phyloP scores from a whole-genome alignment of 2,797 vertebrate genomes.

The Eulemur mongoz region DNA sequence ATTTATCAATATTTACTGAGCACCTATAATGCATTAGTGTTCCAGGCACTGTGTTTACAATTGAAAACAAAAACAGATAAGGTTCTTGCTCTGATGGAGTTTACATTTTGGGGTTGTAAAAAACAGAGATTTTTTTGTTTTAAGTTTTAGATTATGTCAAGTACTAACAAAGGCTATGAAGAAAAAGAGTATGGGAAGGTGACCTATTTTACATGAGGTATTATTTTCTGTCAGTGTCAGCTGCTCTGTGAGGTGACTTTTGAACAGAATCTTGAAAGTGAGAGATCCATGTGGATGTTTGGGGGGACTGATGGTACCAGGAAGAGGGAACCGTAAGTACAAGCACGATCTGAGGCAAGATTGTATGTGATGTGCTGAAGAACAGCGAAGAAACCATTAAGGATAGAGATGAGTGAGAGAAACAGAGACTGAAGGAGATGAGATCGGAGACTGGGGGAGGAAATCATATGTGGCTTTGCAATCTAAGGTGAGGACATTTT shows the following conservation, averaged over 20 bases:
- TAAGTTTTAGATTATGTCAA: background rate
- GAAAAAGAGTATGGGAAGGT: background rate
- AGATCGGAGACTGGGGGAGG: background rate
- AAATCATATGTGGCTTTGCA: background rate
- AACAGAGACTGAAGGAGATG: too few species aligned
- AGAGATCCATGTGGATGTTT: background rate
- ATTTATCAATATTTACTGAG: background rate
- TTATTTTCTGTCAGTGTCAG: background rate
- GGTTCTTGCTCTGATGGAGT: background rate
- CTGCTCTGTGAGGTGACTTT: background rate
- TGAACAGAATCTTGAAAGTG: background rate
- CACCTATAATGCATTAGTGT: background rate
- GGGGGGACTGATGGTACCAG: background rate
- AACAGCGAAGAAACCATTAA: background rate
- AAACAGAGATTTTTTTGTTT: background rate
- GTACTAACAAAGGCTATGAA: background rate
- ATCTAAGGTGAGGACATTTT: background rate
- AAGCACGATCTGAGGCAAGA: background rate
- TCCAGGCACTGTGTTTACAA: background rate
- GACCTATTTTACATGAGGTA: background rate
- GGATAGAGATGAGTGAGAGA: background rate
- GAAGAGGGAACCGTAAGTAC: background rate
- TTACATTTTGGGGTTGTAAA: background rate
- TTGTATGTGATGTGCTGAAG: background rate
- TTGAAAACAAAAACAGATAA: background rate